Base-by-base conservation (phyloP, 1,140 invertebrate species). In the Thaumetopoea pityocampa region DNA sequence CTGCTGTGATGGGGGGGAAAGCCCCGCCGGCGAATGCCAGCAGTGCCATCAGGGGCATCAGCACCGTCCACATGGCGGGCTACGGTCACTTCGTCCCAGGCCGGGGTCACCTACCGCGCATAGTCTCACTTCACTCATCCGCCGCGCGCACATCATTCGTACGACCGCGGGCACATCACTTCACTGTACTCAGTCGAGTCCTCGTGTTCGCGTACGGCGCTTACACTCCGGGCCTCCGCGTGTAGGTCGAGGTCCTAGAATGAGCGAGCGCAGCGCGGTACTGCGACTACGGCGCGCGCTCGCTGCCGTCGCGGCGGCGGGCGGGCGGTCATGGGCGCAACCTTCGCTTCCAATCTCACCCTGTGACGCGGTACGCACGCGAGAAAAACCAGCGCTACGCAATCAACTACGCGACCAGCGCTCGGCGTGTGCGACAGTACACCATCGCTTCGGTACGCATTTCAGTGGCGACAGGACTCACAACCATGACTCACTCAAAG, bases 271-370 rank as follows among this genome's bases (percentile, higher is more conserved):
- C 61, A 63, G 62, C 63, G 55, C 68, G 65, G 58, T 66, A 78
- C 73, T 79, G 70, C 65, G 60, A 44, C 53, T 34, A 27, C 42
- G 41, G 48, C 54, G 47, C 18, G 48, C 43, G 48, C 44, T 44
- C 38, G 34, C 26, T 33, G 35, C 19, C 45, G 44, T 53, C 59
- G 57, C 57, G 51, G 56, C 50, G 63, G 64, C 64, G 62, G 57
- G 65, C 69, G 64, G 67, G 65, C 77, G 78, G 78, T 83, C 76
- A 82, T 67, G 76, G 74, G 76, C 78, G 65, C 72, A 82, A 82
- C 78, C 78, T 82, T 82, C 65, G 64, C 60, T 64, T 58, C 62
- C 66, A 61, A 62, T 71, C 71, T 78, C 61, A 76, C 73, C 70
- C 70, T 66, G 55, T 72, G 69, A 70, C 71, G 68, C 53, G 49